These are phyloP conservation scores for Microctonus hyperodae DNA, from an alignment of 2,888 invertebrate species.

Conservation along the genomic window DNA sequence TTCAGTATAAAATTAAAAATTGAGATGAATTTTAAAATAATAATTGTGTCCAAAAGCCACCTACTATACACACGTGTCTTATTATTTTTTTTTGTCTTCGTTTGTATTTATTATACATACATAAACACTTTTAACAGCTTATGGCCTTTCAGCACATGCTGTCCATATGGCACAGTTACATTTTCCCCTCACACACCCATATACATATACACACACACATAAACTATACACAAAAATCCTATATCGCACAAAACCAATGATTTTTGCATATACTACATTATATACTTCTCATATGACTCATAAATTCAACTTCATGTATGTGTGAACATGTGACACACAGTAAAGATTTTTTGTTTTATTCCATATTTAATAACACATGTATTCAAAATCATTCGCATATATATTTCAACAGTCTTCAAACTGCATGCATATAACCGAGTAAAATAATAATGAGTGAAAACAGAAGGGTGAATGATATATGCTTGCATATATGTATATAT, in stretches of 20 bases:
- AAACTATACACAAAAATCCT: conserved; percentile 11
- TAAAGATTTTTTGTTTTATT: not conserved
- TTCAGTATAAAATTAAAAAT: too few relatives aligned
- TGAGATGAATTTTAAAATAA: too few relatives aligned
- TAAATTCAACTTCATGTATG: conserved; percentile 8
- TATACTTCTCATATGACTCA: not conserved
- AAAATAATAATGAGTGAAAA: conserved; percentile 11
- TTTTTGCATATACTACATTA: conserved; percentile 10
- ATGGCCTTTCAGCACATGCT: conserved; percentile 40
- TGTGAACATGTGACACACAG: conserved; percentile 11
- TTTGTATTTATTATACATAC: conserved; percentile 6
- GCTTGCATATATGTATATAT: not conserved
- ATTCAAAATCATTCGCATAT: conserved; percentile 4
- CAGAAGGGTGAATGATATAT: conserved; percentile 13
- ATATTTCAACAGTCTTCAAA: not conserved
- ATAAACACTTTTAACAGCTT: not conserved
- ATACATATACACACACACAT: too few relatives aligned
- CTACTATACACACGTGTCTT: not conserved
- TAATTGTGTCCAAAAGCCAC: not conserved
- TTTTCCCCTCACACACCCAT: too few relatives aligned
- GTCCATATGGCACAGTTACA: conserved; percentile 42
- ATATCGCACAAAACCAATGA: not conserved
- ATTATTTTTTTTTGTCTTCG: not conserved
- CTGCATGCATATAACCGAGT: not conserved
- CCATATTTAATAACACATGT: not conserved